Percentiles rank a stretch among this genome's conserved stretches.
Evolutionary conservation across 2,797 vertebrate species (phyloP).

Genomic region (Pseudochirops cupreus): DNA sequence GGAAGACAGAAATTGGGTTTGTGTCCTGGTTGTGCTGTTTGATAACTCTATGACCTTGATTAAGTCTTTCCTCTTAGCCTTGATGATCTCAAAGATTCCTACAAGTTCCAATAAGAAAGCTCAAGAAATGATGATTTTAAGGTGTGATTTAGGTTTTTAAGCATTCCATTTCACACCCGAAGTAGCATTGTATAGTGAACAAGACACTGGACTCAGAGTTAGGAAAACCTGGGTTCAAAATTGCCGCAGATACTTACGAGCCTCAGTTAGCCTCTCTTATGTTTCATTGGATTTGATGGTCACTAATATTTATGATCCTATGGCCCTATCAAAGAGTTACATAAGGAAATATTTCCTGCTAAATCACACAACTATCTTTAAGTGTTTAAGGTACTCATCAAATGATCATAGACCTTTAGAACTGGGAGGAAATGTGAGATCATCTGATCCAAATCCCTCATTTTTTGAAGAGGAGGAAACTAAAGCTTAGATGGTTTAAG

Average conservation of each 20-base stretch:
- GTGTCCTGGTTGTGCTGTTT: not conserved
- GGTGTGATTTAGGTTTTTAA: not conserved
- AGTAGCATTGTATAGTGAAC: not conserved
- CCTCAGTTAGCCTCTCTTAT: not conserved
- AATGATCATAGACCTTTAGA: not conserved
- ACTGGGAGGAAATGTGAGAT: not conserved
- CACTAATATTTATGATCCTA: not conserved
- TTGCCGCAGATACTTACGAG: not conserved
- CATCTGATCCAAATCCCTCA: constrained; percentile 29
- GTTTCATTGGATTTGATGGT: not conserved
- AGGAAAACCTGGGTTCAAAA: not conserved
- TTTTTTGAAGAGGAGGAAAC: constrained; percentile 61
- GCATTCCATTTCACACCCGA: not conserved
- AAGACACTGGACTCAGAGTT: not conserved
- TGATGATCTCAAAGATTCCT: not conserved
- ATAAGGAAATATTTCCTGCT: not conserved
- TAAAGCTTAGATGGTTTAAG: not conserved
- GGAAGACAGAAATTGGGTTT: not conserved
- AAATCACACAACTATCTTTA: not conserved
- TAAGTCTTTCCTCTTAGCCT: not conserved
- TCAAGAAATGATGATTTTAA: not conserved
- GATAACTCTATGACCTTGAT: not conserved
- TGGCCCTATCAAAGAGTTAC: not conserved
- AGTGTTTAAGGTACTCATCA: not conserved
- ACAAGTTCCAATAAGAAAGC: not conserved